Percentiles rank a stretch among this genome's conserved stretches.
These are phyloP conservation scores for Gymnodraco acuticeps DNA, from an alignment of 2,797 vertebrate species.

Conservation along the genomic window DNA sequence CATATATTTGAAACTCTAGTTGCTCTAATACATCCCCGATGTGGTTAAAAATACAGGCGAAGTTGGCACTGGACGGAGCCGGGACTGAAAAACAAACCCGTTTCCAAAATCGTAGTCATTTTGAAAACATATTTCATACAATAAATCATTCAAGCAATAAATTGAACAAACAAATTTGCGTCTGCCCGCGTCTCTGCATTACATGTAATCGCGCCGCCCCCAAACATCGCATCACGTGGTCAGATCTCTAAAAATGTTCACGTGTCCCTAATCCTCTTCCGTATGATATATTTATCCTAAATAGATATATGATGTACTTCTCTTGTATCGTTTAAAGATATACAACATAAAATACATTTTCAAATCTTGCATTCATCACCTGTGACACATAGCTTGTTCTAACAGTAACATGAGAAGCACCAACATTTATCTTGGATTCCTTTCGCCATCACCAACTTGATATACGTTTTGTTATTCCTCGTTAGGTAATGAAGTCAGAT, in stretches of 20 bases:
- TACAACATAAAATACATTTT: neutral
- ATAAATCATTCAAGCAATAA: neutral
- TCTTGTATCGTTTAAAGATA: neutral
- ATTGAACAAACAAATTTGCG: too few species aligned
- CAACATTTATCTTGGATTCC: neutral
- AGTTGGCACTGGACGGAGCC: neutral
- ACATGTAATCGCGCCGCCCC: too few species aligned
- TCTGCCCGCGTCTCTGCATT: too few species aligned
- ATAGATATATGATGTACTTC: neutral
- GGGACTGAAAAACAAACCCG: conserved; percentile 2
- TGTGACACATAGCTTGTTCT: neutral
- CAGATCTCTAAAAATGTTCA: too few species aligned
- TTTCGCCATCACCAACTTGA: too few species aligned
- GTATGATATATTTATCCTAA: neutral
- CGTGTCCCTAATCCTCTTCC: too few species aligned
- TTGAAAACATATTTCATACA: conserved; percentile 17
- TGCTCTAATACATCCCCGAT: conserved; percentile 16
- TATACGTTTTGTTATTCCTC: neutral
- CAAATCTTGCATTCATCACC: neutral
- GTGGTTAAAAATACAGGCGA: conserved; percentile 7
- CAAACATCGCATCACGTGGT: too few species aligned
- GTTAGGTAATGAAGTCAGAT: neutral
- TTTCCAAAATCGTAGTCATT: conserved; percentile 1
- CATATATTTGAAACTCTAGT: neutral
- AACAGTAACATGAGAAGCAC: neutral